Base-by-base conservation (phyloP, 2,797 vertebrate genomes). In the Pogonophryne albipinna region DNA sequence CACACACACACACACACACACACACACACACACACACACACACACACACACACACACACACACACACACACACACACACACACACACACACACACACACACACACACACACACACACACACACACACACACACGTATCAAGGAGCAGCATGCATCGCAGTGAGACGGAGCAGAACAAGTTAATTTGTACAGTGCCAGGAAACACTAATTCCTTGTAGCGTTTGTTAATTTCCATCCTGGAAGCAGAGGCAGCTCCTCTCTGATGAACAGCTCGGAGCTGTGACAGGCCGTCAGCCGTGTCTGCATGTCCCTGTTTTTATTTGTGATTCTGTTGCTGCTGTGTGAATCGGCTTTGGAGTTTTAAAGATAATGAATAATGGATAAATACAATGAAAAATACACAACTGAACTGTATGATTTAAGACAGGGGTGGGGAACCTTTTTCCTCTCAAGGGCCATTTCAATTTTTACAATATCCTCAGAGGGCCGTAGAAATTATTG, bases 171-270 rank as follows among this genome's bases (percentile, higher is more conserved):
- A 85, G 75, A 89, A 84, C 83, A 81, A 87, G 81, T 85, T 89
- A 52, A 88, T 89, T 91, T 88, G 84, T 87, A 84, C 80, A 79
- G 67, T 74, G 75, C 74, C 71, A 84, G 57, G 72, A 82, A 91
- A 87, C 80, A 88, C 71, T 89, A 87, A 91, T 88, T 89, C 84
- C 85, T 81, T 72, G 79, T 84, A 85, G 84, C 75, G 34, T 84
- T 82, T 80, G 75, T 87, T 87, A 87, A 87, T 88, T 88, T 74
- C 73, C 53, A 71, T 80, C 79, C 69, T 76, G 67, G 72, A 64
- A 86, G 75, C 76, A 66, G 71, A 71, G 44, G 76, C 76, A 76
- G 75, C 69, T 76, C 71, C 78, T 73, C 79, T 52, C 46, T 69
- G 85, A 85, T 58, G 76, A 79, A 71, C 56, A 67, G 80, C 67